Percentiles rank a stretch among this genome's conserved stretches.
phyloP scores from a whole-genome alignment of 2,797 vertebrate species.

The Hylomyscus alleni region DNA sequence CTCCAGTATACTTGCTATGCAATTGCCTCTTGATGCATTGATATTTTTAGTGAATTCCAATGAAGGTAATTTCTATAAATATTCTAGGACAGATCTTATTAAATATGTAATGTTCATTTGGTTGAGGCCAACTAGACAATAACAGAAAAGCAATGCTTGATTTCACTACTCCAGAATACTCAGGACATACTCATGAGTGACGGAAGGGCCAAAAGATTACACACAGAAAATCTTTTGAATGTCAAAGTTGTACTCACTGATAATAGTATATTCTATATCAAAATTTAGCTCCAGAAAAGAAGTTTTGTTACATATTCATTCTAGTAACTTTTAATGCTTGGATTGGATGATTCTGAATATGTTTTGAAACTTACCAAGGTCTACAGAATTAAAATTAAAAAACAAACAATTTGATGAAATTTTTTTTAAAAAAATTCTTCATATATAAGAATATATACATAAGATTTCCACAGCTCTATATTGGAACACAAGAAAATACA shows the following conservation, averaged over 20 bases:
- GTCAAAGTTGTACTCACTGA: conserved; percentile 2
- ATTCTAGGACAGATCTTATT: conserved; percentile 41
- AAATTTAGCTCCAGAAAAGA: conserved; percentile 42
- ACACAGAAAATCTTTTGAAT: background rate
- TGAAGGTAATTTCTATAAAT: conserved; percentile 64
- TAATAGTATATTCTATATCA: conserved; percentile 18
- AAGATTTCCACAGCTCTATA: background rate
- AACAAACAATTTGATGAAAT: background rate
- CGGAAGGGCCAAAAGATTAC: background rate
- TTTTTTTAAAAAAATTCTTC: background rate
- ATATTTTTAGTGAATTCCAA: conserved; percentile 58
- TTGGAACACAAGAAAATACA: background rate
- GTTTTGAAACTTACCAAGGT: background rate
- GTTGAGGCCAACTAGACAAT: conserved; percentile 53
- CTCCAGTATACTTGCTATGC: background rate
- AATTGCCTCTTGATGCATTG: conserved; percentile 63
- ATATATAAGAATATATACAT: background rate
- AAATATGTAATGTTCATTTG: conserved; percentile 64
- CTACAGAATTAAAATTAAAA: background rate
- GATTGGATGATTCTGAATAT: background rate
- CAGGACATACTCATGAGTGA: background rate
- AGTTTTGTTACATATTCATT: background rate
- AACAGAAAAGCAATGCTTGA: conserved; percentile 35
- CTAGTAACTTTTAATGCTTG: background rate
- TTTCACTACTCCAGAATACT: conserved; percentile 35